Percentiles rank a stretch among this genome's conserved stretches.
phyloP scores from a whole-genome alignment of 2,113 vertebrate species.

The Ranitomeya variabilis region DNA sequence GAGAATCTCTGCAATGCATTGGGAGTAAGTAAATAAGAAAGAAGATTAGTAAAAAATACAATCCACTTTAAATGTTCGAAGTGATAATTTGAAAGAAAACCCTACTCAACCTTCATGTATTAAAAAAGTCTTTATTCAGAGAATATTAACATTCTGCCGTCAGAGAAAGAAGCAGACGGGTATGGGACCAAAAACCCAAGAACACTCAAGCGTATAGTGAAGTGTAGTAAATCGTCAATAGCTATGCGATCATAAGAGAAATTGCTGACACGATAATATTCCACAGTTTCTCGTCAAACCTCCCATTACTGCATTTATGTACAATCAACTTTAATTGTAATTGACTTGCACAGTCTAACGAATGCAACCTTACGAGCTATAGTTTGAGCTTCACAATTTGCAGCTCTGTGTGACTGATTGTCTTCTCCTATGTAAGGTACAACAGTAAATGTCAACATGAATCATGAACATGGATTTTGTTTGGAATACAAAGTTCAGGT shows the following conservation, averaged over 20 bases:
- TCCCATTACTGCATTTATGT: not conserved
- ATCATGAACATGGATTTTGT: constrained; percentile 32
- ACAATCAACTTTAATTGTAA: not conserved
- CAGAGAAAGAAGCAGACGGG: not conserved
- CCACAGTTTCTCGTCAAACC: not conserved
- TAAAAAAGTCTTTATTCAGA: constrained; percentile 32
- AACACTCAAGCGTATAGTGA: not conserved
- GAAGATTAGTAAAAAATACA: too few species aligned
- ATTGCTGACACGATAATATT: not conserved
- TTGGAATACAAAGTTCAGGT: constrained; percentile 41
- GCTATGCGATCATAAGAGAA: not conserved
- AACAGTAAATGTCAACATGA: constrained; percentile 37
- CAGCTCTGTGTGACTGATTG: not conserved
- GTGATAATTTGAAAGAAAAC: not conserved
- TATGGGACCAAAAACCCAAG: not conserved
- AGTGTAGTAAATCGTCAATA: not conserved
- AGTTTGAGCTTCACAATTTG: constrained; percentile 11
- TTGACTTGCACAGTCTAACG: not conserved
- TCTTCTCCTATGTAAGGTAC: constrained; percentile 26
- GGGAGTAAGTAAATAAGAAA: too few species aligned
- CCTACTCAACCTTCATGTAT: not conserved
- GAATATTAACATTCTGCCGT: not conserved
- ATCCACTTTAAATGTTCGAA: not conserved
- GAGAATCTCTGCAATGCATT: too few species aligned
- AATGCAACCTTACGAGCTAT: not conserved